Evolutionary conservation across 2,888 invertebrate species (phyloP), one percentile per base, ranked within the genome.

Genomic region (Lasioglossum zephyrum): DNA sequence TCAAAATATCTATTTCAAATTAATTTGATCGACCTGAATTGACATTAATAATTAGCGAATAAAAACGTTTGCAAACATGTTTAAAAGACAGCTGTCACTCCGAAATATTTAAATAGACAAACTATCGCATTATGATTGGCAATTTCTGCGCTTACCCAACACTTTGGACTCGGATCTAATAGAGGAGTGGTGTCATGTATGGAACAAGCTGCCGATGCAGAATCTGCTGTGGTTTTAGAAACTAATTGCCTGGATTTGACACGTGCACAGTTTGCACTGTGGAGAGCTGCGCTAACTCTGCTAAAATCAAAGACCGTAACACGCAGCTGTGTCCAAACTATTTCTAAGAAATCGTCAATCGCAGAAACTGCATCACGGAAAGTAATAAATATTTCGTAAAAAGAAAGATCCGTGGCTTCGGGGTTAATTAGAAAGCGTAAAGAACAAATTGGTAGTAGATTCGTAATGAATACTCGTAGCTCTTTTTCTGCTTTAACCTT

Each of bases 171-270:
- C 2, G n/a, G 63, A 63, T 63, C 63, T 63, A 63, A 63, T 31
- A 16, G 63, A 8, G 16, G 31, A 63, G 18, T 16, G 31, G 63
- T 18, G 63, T 57, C 57, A n/a, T 3, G 57, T 57, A n/a, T 63
- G 63, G 31, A 8, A 63, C 63, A 63, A 63, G 63, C 31, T 31
- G 63, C 72, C 66, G 11, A 18, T 53, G 63, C 63, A 31, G 31
- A 63, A 63, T 63, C 63, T 63, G 63, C 31, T 63, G 63, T 31
- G 63, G 63, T 31, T 63, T 31, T 63, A 16, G 63, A 31, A 31
- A 63, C 63, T 63, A 31, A 63, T 63, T 63, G 63, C 31, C 63
- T 63, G 31, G 18, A 63, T 63, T 63, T 63, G 16, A 63, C 63
- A 63, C 63, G 63, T 16, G 63, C 63, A 6, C 18, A 31, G 31